Evolutionary conservation across 2,113 vertebrate genomes (phyloP).

Genomic region (Otolemur garnettii): DNA sequence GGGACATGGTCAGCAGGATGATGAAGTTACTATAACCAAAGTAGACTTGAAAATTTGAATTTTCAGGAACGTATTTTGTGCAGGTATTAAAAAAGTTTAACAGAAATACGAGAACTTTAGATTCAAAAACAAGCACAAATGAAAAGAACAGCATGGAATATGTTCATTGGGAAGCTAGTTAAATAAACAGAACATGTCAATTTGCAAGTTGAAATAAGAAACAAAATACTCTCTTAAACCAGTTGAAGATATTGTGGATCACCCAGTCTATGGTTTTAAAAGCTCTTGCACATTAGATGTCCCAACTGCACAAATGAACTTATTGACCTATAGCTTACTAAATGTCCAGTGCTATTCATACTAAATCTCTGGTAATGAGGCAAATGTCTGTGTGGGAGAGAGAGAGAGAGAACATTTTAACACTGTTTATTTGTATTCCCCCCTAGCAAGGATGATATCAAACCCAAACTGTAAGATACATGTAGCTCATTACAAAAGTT

Average conservation of each 20-base stretch:
- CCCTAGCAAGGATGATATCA: background rate
- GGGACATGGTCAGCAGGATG: background rate
- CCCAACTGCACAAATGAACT: conserved; percentile 43
- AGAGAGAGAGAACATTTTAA: too few relatives aligned
- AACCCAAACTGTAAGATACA: background rate
- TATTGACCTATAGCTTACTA: conserved; percentile 69
- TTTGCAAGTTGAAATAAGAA: conserved; percentile 93
- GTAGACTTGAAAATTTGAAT: background rate
- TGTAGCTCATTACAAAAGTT: too few relatives aligned
- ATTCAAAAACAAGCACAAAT: background rate
- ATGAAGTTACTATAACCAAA: background rate
- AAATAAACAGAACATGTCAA: conserved; percentile 78
- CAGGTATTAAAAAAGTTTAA: background rate
- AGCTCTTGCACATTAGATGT: background rate
- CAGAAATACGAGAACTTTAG: background rate
- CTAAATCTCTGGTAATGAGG: conserved; percentile 68
- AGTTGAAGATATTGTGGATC: conserved; percentile 95
- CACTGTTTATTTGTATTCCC: background rate
- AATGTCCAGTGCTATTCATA: conserved; percentile 73
- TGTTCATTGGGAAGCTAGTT: background rate
- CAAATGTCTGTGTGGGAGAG: background rate
- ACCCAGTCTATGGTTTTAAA: conserved; percentile 91
- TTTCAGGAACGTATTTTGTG: background rate
- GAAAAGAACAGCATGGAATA: background rate
- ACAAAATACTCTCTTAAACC: conserved; percentile 94